A percentile compares a stretch with the other conserved stretches of the same genome.
These are phyloP conservation scores for Sturnus vulgaris DNA, from an alignment of 2,113 vertebrate species.

Conservation along the genomic window DNA sequence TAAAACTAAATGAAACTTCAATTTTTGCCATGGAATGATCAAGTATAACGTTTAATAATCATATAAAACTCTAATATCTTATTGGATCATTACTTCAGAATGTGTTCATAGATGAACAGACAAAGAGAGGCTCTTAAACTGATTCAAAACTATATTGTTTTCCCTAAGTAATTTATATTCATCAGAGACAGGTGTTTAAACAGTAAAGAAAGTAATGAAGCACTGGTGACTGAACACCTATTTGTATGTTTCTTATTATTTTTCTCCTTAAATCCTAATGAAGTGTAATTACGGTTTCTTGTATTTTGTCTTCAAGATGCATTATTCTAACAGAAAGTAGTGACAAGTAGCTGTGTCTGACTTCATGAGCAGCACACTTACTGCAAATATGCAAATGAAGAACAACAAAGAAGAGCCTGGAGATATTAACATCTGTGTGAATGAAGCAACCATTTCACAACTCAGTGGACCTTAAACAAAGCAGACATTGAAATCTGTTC, in stretches of 20 bases:
- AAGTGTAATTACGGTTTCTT: conserved; percentile 63
- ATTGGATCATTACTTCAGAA: conserved; percentile 18
- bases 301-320: conserved; percentile 52
- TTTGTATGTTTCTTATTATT: conserved; percentile 66
- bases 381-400: conserved; percentile 74
- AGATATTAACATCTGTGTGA: conserved; percentile 83
- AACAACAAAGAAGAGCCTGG: conserved; percentile 72
- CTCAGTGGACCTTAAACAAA: conserved; percentile 82
- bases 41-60: not conserved
- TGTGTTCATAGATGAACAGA: not conserved
- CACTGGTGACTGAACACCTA: conserved; percentile 55
- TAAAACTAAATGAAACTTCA: not conserved
- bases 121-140: not conserved
- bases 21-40: not conserved
- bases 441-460: conserved; percentile 78
- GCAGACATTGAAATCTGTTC: conserved; percentile 78
- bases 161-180: conserved; percentile 57
- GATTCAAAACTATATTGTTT: conserved; percentile 27
- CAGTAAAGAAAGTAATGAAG: conserved; percentile 62
- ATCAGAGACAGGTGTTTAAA: conserved; percentile 62
- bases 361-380: conserved; percentile 62
- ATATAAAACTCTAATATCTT: not conserved
- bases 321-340: conserved; percentile 54
- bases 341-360: conserved; percentile 54
- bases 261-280: conserved; percentile 71